Conservation (phyloP, 2,113 vertebrate species). For the Aspidoscelis tigris region DNA sequence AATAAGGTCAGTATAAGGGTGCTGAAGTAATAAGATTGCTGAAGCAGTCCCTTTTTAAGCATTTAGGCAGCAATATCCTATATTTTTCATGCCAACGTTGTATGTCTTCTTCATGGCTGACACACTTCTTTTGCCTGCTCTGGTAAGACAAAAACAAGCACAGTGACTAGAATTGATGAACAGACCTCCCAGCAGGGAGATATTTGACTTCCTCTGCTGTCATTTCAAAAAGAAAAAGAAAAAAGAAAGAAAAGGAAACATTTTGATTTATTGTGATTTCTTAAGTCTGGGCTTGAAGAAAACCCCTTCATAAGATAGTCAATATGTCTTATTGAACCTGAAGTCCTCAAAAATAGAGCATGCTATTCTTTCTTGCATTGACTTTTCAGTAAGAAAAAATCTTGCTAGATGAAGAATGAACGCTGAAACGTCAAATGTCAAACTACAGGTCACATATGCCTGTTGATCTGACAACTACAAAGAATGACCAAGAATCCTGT, state of each 20-base stretch:
- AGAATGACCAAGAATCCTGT: neutral
- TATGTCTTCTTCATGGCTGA: neutral
- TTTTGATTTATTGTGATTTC: neutral
- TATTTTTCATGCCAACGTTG: neutral
- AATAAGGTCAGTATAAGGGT: neutral
- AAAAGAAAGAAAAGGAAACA: neutral
- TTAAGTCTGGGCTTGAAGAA: neutral
- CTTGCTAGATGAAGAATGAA: conserved; percentile 6
- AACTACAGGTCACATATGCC: conserved; percentile 12
- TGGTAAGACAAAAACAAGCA: neutral
- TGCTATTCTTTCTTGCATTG: neutral
- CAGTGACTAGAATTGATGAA: neutral
- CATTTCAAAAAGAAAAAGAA: neutral
- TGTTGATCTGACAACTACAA: neutral
- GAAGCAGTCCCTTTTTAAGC: neutral
- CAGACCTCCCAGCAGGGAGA: neutral
- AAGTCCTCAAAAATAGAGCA: neutral
- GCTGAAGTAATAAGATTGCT: neutral
- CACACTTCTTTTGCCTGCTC: neutral
- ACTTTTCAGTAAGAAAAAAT: neutral
- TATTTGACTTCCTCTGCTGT: neutral
- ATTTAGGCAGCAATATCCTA: neutral
- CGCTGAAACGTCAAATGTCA: conserved; percentile 23
- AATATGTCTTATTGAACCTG: neutral
- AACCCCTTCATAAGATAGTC: neutral